Conservation (phyloP, 2,888 invertebrate genomes). For the Epiblema foenella region DNA sequence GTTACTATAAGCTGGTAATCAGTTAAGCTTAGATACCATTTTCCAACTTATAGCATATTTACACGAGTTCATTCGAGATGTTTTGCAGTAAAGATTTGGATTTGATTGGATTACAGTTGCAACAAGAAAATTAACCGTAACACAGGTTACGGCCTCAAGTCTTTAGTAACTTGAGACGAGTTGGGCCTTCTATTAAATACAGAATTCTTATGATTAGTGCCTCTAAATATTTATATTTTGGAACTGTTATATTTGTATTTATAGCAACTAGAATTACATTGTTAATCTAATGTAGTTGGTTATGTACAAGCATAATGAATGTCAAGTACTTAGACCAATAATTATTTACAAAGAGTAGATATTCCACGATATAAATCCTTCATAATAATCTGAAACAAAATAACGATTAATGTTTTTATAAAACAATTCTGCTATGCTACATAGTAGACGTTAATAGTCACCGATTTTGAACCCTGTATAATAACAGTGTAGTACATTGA, state of each 20-base stretch:
- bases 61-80: slow-evolving; percentile 20
- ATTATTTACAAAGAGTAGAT: background rate
- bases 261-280: background rate
- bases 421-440: too few species aligned
- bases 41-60: slow-evolving; percentile 40
- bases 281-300: background rate
- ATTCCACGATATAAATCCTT: background rate
- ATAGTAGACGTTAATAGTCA: background rate
- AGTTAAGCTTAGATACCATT: slow-evolving; percentile 33
- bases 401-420: background rate
- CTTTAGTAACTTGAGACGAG: slow-evolving; percentile 20
- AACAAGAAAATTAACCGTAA: slow-evolving; percentile 54
- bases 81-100: slow-evolving; percentile 7
- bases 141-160: slow-evolving; percentile 60
- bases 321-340: background rate
- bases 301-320: slow-evolving; percentile 17
- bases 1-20: background rate
- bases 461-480: background rate
- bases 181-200: background rate
- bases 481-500: too few species aligned
- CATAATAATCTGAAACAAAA: slow-evolving; percentile 2
- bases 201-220: background rate
- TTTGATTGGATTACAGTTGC: slow-evolving; percentile 11
- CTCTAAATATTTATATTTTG: background rate
- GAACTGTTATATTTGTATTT: slow-evolving; percentile 6